Evolutionary conservation across 2,113 vertebrate genomes (phyloP).

Genomic region (Plestiodon gilberti): DNA sequence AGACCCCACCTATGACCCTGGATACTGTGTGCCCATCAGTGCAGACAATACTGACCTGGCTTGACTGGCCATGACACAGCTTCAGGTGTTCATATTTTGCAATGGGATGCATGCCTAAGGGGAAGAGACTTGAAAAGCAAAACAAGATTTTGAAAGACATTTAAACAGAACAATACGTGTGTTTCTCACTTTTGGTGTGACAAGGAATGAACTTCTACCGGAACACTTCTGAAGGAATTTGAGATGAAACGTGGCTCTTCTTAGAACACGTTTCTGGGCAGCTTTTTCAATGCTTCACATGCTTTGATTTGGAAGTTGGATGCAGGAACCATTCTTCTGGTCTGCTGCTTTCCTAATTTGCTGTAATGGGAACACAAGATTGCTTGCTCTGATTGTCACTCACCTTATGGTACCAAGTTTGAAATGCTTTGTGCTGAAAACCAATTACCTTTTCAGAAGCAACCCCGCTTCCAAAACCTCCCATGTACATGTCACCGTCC

Average conservation of each 20-base stretch:
- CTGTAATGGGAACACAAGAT: constrained; percentile 56
- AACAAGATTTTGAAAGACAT: not conserved
- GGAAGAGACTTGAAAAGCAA: not conserved
- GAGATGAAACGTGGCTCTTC: not conserved
- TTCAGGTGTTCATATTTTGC: not conserved
- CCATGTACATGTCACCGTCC: constrained; percentile 18
- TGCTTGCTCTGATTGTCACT: constrained; percentile 52
- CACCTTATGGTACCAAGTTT: constrained; percentile 44
- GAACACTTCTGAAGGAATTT: constrained; percentile 32
- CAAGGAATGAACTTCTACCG: constrained; percentile 1
- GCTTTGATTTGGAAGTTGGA: constrained; percentile 32
- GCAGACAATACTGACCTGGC: too few relatives aligned
- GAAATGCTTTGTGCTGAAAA: constrained; percentile 53
- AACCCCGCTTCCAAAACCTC: not conserved
- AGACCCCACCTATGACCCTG: too few relatives aligned
- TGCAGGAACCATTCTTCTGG: constrained; percentile 19
- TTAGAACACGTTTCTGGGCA: constrained; percentile 25
- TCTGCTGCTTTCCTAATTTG: constrained; percentile 56
- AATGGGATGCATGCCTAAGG: not conserved
- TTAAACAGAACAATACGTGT: not conserved
- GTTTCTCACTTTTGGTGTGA: not conserved
- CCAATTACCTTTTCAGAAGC: constrained; percentile 48
- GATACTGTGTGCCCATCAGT: too few relatives aligned
- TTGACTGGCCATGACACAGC: too few relatives aligned
- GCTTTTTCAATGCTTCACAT: constrained; percentile 14